Base-by-base conservation (phyloP, 2,888 invertebrate genomes). In the Leptopilina syphax region DNA sequence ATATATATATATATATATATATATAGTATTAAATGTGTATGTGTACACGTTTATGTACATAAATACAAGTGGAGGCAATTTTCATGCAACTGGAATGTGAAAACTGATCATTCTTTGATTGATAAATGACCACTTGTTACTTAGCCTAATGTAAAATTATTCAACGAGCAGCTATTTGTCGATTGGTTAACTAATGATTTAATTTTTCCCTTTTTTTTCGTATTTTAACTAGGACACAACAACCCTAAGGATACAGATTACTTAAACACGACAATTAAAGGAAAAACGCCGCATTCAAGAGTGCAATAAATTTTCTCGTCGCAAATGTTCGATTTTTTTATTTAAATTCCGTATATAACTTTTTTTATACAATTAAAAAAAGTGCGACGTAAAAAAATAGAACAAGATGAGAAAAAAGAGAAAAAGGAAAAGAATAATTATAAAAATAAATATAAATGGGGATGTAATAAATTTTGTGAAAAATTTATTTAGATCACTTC, bases 291-390 rank as follows among this genome's bases (percentile, higher is more conserved):
- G 47, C 57, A 57, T 6, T 12, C 57, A 57, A 57, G 18, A 63
- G 77, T 47, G 77, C 77, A 63, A 80, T 77, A 76, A 65, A 77
- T 77, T 80, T 77, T 54, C 68, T 80, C 77, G 1, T 34, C 34
- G 34, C 34, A 27, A 27, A 27, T 76, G 73, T 78, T 78, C 80
- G 79, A 70, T 79, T 27, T 27, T 27, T 27, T 27, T 3, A 27
- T 27, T 27, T 27, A 27, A 27, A 27, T 27, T 27, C 27, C 27
- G 3, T 18, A 18, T 18, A 18, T 27, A 27, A 27, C 27, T 27
- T 34, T 34, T 34, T 34, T 34, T 34, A 3, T 34, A 34, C 34
- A 34, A 34, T 34, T 1, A 34, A 34, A 34, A 34, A 3, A 54
- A 54, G 2, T 8, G 8, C 73, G 54, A 44, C 57, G 34, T n/a